Base-by-base conservation (phyloP, 1,140 invertebrate genomes). In the Bathynomus jamesi region DNA sequence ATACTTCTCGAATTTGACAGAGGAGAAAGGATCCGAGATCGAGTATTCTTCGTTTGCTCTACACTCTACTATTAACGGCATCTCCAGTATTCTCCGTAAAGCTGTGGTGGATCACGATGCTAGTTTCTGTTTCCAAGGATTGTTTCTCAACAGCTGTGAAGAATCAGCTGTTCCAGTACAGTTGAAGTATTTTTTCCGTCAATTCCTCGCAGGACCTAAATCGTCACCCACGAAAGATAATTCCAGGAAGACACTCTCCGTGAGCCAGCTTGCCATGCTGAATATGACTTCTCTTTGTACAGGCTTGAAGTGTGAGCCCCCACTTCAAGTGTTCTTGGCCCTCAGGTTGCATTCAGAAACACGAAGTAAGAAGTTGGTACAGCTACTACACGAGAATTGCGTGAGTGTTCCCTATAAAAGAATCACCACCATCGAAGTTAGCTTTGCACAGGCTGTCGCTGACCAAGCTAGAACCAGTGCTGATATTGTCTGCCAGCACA, bases 181-280 rank as follows among this genome's bases (percentile, higher is more conserved):
- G 17, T 17, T 66, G 28, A 66, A 31, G 29, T n/a, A n/a, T n/a
- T n/a, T n/a, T n/a, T n/a, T n/a, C n/a, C n/a, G 32, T 27, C 67
- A 69, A 69, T 46, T 69, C 11, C 40, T 69, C 29, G 25, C 30
- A 69, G 67, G 67, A 63, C 67, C 67, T 21, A 69, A 69, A 27
- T 69, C 67, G 61, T 53, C 67, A 7, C 30, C 3, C 17, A 24
- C 17, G 28, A 11, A 69, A 69, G 67, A 69, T 3, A 69, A 69
- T 63, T 67, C 66, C 21, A 67, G 0, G 66, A 30, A 67, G 66
- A 53, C 40, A n/a, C 66, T 67, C 40, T 67, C 66, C 17, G 66
- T 67, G 24, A 67, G 66, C 30, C 31, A 66, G 40, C n/a, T 69
- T 29, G 67, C 67, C 11, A 63, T 69, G 46, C 67, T 69, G n/a